Percentiles rank a stretch among this genome's conserved stretches.
These are phyloP conservation scores for Champsocephalus esox DNA, from an alignment of 2,797 vertebrate species.

Conservation along the genomic window DNA sequence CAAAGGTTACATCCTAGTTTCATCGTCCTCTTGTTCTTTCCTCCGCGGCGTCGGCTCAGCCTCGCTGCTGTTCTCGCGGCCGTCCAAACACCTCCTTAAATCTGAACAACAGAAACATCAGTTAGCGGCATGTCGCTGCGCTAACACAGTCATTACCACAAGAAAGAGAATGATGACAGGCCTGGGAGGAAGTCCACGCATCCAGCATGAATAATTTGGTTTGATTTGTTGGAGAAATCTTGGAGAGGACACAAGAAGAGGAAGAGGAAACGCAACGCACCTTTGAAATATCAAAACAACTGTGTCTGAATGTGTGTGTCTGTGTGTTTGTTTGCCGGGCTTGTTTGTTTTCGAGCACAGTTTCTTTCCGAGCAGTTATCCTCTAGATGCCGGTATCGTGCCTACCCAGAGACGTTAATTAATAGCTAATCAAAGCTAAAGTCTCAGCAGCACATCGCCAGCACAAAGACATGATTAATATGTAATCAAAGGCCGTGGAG, in stretches of 20 bases:
- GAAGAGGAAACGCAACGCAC: constrained; percentile 81
- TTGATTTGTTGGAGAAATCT: constrained; percentile 84
- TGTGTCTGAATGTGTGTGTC: constrained; percentile 80
- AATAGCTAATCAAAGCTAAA: constrained; percentile 91
- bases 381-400: constrained; percentile 82
- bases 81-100: constrained; percentile 86
- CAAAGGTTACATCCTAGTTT: constrained; percentile 76
- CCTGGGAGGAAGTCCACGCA: constrained; percentile 79
- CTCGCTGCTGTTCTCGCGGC: constrained; percentile 69
- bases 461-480: constrained; percentile 89
- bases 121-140: constrained; percentile 70
- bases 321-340: constrained; percentile 78
- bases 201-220: constrained; percentile 85
- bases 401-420: constrained; percentile 88
- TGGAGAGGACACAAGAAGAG: constrained; percentile 84
- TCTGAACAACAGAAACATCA: constrained; percentile 87
- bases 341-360: constrained; percentile 83
- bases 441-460: constrained; percentile 83
- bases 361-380: constrained; percentile 78
- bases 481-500: constrained; percentile 87
- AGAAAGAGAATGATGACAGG: constrained; percentile 82
- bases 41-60: constrained; percentile 63
- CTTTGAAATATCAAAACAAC: constrained; percentile 88
- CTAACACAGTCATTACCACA: constrained; percentile 81
- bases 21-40: constrained; percentile 60